phyloP scores from a whole-genome alignment of 2,888 invertebrate genomes.

The Eulithis testata region DNA sequence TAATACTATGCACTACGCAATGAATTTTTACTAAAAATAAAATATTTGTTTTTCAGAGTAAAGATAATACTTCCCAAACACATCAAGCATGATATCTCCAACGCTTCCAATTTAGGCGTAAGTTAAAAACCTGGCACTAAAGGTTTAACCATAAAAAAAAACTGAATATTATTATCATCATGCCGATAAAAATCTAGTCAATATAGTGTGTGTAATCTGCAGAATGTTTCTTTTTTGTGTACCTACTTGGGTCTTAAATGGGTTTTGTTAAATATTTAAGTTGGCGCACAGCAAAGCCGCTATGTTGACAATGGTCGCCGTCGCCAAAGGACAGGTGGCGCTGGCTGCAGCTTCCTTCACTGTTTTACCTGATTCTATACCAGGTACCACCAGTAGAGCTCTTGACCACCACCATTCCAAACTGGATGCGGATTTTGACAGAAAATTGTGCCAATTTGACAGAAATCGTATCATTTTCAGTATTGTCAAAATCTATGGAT shows the following conservation, averaged over 20 bases:
- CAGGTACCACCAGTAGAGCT: slow-evolving; percentile 60
- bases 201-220: no score
- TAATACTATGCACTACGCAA: background rate
- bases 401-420: no score
- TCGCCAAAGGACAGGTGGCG: slow-evolving; percentile 67
- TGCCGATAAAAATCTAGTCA: no score
- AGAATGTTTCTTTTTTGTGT: no score
- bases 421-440: no score
- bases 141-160: no score
- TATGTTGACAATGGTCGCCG: slow-evolving; percentile 59
- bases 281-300: slow-evolving; percentile 62
- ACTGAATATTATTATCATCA: no score
- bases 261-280: slow-evolving; percentile 45
- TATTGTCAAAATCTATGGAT: no score
- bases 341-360: slow-evolving; percentile 72
- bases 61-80: slow-evolving; percentile 64
- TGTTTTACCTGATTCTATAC: slow-evolving; percentile 59
- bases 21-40: background rate
- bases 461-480: no score
- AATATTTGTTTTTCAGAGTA: slow-evolving; percentile 56
- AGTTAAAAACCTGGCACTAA: slow-evolving; percentile 43
- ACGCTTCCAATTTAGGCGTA: slow-evolving; percentile 59
- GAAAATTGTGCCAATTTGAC: no score
- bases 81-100: slow-evolving; percentile 57
- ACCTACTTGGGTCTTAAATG: no score